Evolutionary conservation across 2,113 vertebrate species (phyloP), one percentile per base, ranked within the genome.

Genomic region (Sylvietta virens): DNA sequence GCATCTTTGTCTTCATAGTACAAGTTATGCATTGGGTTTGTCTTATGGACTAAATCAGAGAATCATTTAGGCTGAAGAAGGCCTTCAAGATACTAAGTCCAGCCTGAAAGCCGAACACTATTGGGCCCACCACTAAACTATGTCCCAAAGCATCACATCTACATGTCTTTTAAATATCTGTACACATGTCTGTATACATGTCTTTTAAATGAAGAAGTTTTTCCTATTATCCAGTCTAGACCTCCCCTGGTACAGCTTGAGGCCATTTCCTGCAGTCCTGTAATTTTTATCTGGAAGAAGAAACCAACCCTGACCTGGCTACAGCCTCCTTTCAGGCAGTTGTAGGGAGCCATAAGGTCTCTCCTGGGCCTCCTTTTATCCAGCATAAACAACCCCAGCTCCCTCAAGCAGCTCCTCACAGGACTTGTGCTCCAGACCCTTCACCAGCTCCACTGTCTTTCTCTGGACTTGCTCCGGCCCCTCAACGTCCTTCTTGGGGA

Each of bases 391-490:
- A 33, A 0, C 5, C 7, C 33, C n/a, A 45, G 15, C 47, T 69
- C 18, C 28, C 15, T 53, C 13, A 31, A 28, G 10, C 13, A 0
- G 3, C 27, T 51, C 33, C 62, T 37, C 12, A 37, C 2, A 27
- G 20, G 18, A 51, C 7, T 45, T 7, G 15, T 39, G 11, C 9
- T 39, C 23, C 81, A 64, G 48, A 54, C 11, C 17, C 28, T 64
- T 33, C 28, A 11, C 5, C 18, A 54, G 11, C 23, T 28, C 6
- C 2, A 1, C 1, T 64, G 17, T 22, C 15, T 8, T 73, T 64
- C 40, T 47, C n/a, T 47, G 22, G 48, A 47, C 48, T 1, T 0
- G 0, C 7, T 73, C 27, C n/a, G 64, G 58, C 48, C 9, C n/a
- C 40, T 47, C 23, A 45, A 11, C 5, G 15, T 54, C 58, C 40